Percentiles rank a stretch among this genome's conserved stretches.
Conservation (phyloP, 2,797 vertebrate genomes). For the Danio kyathit region DNA sequence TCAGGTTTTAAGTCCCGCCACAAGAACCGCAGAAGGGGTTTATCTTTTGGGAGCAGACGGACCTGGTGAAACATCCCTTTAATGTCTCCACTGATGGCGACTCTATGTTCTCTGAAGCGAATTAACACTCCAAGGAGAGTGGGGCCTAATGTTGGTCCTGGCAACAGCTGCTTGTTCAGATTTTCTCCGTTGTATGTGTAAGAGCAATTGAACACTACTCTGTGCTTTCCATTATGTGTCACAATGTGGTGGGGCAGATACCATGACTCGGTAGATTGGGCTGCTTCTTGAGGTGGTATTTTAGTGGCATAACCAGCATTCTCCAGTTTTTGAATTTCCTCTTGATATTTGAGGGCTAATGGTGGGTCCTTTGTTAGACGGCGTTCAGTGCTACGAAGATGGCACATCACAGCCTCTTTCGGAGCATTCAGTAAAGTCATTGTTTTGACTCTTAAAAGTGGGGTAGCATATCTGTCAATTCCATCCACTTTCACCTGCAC, state of each 20-base stretch:
- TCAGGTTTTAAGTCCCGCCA: no score
- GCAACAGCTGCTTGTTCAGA: conserved; percentile 19
- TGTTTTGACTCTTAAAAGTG: neutral
- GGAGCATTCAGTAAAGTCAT: neutral
- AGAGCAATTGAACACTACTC: conserved; percentile 41
- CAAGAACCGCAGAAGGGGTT: conserved; percentile 5
- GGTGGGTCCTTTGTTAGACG: neutral
- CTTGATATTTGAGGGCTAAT: neutral
- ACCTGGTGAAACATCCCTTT: conserved; percentile 38
- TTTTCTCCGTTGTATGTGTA: neutral
- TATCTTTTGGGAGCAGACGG: neutral
- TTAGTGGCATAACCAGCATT: neutral
- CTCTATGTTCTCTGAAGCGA: neutral
- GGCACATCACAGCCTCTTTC: conserved; percentile 4
- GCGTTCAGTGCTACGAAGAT: neutral
- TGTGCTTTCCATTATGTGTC: conserved; percentile 23
- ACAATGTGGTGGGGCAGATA: conserved; percentile 17
- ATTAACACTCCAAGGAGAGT: conserved; percentile 5
- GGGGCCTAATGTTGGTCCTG: neutral
- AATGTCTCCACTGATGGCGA: conserved; percentile 7
- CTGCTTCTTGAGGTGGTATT: neutral
- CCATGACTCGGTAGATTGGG: neutral
- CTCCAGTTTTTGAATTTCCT: conserved; percentile 14
- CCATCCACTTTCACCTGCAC: neutral
- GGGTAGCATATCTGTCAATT: neutral